A percentile compares a stretch with the other conserved stretches of the same genome.
Conservation (phyloP, 1,140 invertebrate genomes). For the Acyrthosiphon pisum region DNA sequence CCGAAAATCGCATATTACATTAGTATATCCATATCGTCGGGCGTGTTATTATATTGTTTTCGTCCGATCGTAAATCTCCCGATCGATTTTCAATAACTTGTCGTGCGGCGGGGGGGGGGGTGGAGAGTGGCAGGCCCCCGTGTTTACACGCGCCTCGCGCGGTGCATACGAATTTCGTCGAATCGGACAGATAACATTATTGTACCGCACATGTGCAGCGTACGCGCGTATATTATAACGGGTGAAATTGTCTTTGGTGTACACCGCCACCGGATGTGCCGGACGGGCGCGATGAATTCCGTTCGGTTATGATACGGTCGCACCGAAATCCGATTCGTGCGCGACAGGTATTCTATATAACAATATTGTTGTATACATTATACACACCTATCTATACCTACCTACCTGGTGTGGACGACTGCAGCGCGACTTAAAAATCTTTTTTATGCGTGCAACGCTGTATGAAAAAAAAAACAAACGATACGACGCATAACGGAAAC, state of each 20-base stretch:
- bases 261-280: constrained; percentile 22
- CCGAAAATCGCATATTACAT: background rate
- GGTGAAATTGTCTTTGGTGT: background rate
- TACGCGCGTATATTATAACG: constrained; percentile 5
- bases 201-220: constrained; percentile 6
- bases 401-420: background rate
- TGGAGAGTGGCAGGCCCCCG: background rate
- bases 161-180: constrained; percentile 34
- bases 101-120: background rate
- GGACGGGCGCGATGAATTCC: constrained; percentile 32
- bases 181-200: constrained; percentile 23
- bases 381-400: background rate
- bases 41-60: background rate
- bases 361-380: background rate
- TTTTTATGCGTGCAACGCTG: background rate
- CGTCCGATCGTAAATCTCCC: constrained; percentile 4
- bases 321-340: background rate
- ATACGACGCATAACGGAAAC: background rate
- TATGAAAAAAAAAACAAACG: background rate
- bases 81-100: background rate
- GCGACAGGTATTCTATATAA: background rate
- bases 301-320: background rate
- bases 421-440: background rate
- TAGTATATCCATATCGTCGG: background rate
- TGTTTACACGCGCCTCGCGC: background rate